phyloP scores from a whole-genome alignment of 2,113 vertebrate species.

The Brachyhypopomus occidentalis region DNA sequence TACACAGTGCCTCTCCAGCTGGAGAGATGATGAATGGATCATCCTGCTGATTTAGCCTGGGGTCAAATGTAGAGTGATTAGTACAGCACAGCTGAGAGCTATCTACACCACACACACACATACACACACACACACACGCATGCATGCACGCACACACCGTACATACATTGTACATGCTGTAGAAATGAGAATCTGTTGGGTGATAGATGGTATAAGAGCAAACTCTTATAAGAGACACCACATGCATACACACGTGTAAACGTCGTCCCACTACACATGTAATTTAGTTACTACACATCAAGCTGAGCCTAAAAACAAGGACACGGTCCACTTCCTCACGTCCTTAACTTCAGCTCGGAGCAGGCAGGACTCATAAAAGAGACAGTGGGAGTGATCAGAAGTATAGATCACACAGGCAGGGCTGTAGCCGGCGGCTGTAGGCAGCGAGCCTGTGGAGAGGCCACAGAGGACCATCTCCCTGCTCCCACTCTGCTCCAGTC shows the following conservation, averaged over 20 bases:
- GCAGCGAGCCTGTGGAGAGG: slow-evolving; percentile 47
- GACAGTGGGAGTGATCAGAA: slow-evolving; percentile 41
- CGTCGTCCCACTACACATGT: slow-evolving; percentile 4
- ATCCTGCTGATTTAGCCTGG: slow-evolving; percentile 49
- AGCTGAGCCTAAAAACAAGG: slow-evolving; percentile 13
- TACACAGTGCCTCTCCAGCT: slow-evolving; percentile 58
- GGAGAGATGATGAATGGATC: slow-evolving; percentile 57
- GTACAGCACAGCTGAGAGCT: slow-evolving; percentile 56
- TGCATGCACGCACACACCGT: too few relatives aligned
- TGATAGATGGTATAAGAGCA: slow-evolving; percentile 3
- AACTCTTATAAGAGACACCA: not conserved
- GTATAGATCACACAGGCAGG: slow-evolving; percentile 32
- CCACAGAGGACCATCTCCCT: slow-evolving; percentile 47
- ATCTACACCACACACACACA: slow-evolving; percentile 23
- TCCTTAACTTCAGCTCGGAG: slow-evolving; percentile 34
- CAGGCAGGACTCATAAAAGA: slow-evolving; percentile 25
- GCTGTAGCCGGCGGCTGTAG: slow-evolving; percentile 56
- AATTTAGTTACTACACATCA: slow-evolving; percentile 11
- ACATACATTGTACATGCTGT: not conserved
- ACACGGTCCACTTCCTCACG: not conserved
- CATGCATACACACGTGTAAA: not conserved
- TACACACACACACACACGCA: slow-evolving; percentile 8
- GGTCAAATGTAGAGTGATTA: slow-evolving; percentile 58
- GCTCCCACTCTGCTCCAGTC: slow-evolving; percentile 40
- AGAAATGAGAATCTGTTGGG: not conserved